Conservation (phyloP, 2,113 vertebrate species). For the Columba janthina region DNA sequence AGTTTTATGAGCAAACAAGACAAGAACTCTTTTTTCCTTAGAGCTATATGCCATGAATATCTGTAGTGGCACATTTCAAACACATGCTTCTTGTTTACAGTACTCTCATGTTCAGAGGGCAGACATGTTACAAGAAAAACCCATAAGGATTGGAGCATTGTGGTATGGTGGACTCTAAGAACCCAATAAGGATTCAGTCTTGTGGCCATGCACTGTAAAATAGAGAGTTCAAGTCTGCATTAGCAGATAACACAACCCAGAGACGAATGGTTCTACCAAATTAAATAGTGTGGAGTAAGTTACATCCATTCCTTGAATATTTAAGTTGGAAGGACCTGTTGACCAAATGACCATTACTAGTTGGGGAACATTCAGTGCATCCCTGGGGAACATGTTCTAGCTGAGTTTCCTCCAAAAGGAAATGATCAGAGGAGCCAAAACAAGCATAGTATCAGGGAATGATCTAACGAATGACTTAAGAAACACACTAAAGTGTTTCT, state of each 20-base stretch:
- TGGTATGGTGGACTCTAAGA: background rate
- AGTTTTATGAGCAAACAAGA: background rate
- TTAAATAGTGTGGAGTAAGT: background rate
- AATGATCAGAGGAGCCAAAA: background rate
- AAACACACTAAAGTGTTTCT: background rate
- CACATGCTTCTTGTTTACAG: background rate
- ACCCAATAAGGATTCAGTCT: background rate
- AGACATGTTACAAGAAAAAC: background rate
- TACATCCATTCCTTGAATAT: background rate
- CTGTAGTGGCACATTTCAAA: background rate
- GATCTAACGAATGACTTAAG: background rate
- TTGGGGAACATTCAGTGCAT: background rate
- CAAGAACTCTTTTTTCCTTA: background rate
- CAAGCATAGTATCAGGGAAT: background rate
- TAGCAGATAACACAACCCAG: background rate
- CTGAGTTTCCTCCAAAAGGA: background rate
- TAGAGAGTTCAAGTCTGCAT: background rate
- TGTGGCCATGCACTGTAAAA: background rate
- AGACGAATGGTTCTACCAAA: rapidly evolving
- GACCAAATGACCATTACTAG: background rate
- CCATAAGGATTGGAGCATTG: background rate
- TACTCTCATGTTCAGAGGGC: background rate
- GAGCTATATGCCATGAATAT: background rate
- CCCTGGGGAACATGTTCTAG: rapidly evolving
- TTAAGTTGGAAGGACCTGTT: background rate